Percentiles rank a stretch among this genome's conserved stretches.
Conservation (phyloP, 2,888 invertebrate species). For the Notodonta dromedarius region DNA sequence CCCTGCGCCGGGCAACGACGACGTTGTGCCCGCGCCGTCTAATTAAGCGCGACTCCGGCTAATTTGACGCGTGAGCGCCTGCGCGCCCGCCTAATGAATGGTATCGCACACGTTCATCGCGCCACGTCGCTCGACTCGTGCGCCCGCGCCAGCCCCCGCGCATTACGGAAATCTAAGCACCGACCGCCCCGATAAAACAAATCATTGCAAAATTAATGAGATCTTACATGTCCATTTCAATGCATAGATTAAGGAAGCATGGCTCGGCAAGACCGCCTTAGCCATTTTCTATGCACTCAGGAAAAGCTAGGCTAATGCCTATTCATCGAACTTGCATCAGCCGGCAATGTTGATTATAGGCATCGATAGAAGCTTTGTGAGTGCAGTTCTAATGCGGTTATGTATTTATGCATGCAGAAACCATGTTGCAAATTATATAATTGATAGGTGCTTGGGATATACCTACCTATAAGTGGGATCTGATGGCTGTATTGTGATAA, state of each 20-base stretch:
- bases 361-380: slow-evolving; percentile 58
- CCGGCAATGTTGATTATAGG: slow-evolving; percentile 71
- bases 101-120: slow-evolving; percentile 83
- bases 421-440: slow-evolving; percentile 34
- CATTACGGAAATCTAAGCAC: slow-evolving; percentile 64
- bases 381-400: slow-evolving; percentile 55
- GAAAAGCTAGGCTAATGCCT: slow-evolving; percentile 65
- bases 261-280: slow-evolving; percentile 43
- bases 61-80: slow-evolving; percentile 79
- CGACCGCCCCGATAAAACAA: slow-evolving; percentile 62
- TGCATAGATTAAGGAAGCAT: slow-evolving; percentile 31
- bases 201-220: slow-evolving; percentile 43
- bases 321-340: slow-evolving; percentile 68
- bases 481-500: not conserved
- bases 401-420: slow-evolving; percentile 62
- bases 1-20: slow-evolving; percentile 31
- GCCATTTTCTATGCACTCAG: slow-evolving; percentile 50
- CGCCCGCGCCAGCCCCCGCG: slow-evolving; percentile 46
- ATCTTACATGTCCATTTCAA: slow-evolving; percentile 13
- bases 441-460: slow-evolving; percentile 10
- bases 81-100: slow-evolving; percentile 78
- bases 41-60: slow-evolving; percentile 76
- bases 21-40: slow-evolving; percentile 58
- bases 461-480: not conserved
- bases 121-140: slow-evolving; percentile 64